These are phyloP conservation scores for Lophotriccus pileatus DNA, from an alignment of 2,797 vertebrate genomes.

Conservation along the genomic window DNA sequence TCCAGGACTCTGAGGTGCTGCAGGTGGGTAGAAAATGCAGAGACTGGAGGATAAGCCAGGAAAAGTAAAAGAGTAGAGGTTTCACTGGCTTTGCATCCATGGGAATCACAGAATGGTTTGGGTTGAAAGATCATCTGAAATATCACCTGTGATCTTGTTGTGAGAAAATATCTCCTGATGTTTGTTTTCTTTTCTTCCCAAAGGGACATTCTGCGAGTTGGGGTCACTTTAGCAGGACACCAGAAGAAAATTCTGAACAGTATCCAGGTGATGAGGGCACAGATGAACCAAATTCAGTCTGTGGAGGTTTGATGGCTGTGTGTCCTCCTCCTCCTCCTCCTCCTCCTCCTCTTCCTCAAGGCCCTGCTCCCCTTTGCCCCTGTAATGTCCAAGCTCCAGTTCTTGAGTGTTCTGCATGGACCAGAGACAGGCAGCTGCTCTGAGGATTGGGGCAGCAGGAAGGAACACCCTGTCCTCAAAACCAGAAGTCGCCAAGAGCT, in stretches of 20 bases:
- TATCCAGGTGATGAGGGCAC: conserved; percentile 98
- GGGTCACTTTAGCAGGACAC: conserved; percentile 97
- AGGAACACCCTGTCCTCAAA: conserved; percentile 37
- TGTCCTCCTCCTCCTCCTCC: conserved; percentile 53
- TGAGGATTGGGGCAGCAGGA: conserved; percentile 61
- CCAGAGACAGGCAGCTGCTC: conserved; percentile 64
- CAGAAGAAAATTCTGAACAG: conserved; percentile 99
- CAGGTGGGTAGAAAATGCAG: not conserved
- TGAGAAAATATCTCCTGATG: not conserved
- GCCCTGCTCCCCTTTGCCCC: conserved; percentile 68
- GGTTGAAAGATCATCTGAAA: not conserved
- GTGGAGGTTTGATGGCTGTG: conserved; percentile 90
- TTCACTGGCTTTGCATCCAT: not conserved
- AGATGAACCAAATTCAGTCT: conserved; percentile 99
- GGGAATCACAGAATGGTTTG: not conserved
- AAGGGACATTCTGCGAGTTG: conserved; percentile 97
- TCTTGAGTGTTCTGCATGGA: conserved; percentile 50
- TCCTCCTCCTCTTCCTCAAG: conserved; percentile 67
- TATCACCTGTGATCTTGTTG: not conserved
- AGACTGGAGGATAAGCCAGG: not conserved
- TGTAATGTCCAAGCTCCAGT: conserved; percentile 15
- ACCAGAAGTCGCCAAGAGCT: conserved; percentile 39
- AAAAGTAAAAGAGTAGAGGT: not conserved
- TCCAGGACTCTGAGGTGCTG: not conserved
- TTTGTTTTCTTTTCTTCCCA: conserved; percentile 57